phyloP scores from a whole-genome alignment of 2,888 invertebrate genomes.

The Drosophila nr. perissopoda region DNA sequence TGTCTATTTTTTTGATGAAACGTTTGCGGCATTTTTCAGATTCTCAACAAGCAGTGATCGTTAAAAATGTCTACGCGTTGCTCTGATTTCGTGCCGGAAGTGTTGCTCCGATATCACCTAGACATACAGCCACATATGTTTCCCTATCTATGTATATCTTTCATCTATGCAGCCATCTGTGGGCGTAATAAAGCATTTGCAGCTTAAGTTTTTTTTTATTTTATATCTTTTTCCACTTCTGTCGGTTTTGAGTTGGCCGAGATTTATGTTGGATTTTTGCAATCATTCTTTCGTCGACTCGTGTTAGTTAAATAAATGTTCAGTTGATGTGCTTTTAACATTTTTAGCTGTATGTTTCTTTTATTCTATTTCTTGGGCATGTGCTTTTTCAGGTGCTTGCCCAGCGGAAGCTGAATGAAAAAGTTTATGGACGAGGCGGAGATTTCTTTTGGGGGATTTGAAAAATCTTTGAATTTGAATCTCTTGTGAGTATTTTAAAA shows the following conservation, averaged over 20 bases:
- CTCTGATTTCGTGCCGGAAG: constrained; percentile 62
- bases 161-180: constrained; percentile 66
- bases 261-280: constrained; percentile 78
- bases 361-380: constrained; percentile 2
- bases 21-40: constrained; percentile 57
- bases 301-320: constrained; percentile 71
- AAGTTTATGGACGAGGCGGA: constrained; percentile 20
- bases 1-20: constrained; percentile 31
- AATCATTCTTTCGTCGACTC: constrained; percentile 68
- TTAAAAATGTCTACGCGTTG: constrained; percentile 37
- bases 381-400: constrained; percentile 70
- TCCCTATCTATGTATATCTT: constrained; percentile 33
- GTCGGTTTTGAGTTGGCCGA: constrained; percentile 52
- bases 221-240: constrained; percentile 28
- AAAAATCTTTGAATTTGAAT: constrained; percentile 25
- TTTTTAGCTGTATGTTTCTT: constrained; percentile 15
- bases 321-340: constrained; percentile 56
- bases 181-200: constrained; percentile 77
- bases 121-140: constrained; percentile 4
- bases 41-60: constrained; percentile 34
- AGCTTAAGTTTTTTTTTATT: constrained; percentile 63
- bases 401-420: constrained; percentile 54
- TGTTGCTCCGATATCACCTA: constrained; percentile 67
- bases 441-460: constrained; percentile 26
- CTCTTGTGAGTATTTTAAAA: constrained; percentile 29